phyloP scores from a whole-genome alignment of 2,888 invertebrate species.

The Drosophila suboccidentalis region DNA sequence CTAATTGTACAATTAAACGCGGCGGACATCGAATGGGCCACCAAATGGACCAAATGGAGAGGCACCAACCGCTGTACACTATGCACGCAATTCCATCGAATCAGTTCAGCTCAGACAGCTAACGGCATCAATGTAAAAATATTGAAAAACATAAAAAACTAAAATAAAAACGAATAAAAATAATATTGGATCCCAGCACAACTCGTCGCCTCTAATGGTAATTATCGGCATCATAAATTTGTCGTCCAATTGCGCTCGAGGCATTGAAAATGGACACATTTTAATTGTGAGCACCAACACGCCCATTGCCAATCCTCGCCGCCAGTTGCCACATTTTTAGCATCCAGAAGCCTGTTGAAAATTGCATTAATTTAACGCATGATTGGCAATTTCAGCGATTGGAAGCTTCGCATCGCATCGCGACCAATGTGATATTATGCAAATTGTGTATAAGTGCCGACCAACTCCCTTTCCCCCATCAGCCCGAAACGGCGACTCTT shows the following conservation, averaged over 20 bases:
- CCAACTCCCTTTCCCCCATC: conserved; percentile 2
- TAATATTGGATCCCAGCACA: conserved; percentile 29
- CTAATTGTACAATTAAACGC: conserved; percentile 81
- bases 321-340: conserved; percentile 33
- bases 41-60: conserved; percentile 13
- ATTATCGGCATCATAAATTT: conserved; percentile 81
- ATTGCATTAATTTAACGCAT: conserved; percentile 80
- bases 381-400: conserved; percentile 68
- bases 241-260: conserved; percentile 63
- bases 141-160: conserved; percentile 15
- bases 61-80: conserved; percentile 22
- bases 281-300: conserved; percentile 54
- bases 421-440: conserved; percentile 70
- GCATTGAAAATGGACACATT: conserved; percentile 49
- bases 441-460: conserved; percentile 54
- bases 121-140: conserved; percentile 58
- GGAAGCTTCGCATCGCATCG: conserved; percentile 40
- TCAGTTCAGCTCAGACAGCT: conserved; percentile 64
- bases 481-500: conserved; percentile 26
- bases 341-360: conserved; percentile 46
- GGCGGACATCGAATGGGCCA: conserved; percentile 25
- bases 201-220: conserved; percentile 65
- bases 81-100: conserved; percentile 25
- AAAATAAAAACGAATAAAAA: conserved; percentile 5
- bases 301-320: no score